Percentiles rank a stretch among this genome's conserved stretches.
phyloP scores from a whole-genome alignment of 2,113 vertebrate species.

The Chamaetylas fuelleborni region DNA sequence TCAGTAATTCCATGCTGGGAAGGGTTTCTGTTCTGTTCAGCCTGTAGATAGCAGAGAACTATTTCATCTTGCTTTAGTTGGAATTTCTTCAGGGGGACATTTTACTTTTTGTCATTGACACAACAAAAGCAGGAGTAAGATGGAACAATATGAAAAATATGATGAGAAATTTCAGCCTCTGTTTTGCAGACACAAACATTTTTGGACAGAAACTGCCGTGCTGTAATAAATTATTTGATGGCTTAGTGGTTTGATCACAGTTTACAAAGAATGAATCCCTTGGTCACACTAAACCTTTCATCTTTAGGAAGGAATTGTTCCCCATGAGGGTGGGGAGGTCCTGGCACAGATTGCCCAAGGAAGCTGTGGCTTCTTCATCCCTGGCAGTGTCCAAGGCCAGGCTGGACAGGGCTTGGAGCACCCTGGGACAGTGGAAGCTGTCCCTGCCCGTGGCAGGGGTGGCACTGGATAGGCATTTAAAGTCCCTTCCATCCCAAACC shows the following conservation, averaged over 20 bases:
- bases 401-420: background rate
- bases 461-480: background rate
- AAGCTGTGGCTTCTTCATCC: background rate
- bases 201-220: background rate
- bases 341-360: background rate
- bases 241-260: background rate
- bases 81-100: background rate
- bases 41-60: background rate
- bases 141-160: background rate
- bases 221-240: background rate
- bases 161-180: background rate
- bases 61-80: background rate
- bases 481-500: background rate
- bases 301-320: background rate
- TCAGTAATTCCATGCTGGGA: background rate
- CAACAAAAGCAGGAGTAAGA: background rate
- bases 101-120: background rate
- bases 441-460: background rate
- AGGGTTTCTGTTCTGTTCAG: background rate
- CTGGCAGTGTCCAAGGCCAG: background rate
- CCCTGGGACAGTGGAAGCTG: accelerated
- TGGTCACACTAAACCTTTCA: background rate
- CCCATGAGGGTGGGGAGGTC: accelerated
- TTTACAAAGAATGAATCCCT: background rate
- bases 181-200: background rate